Evolutionary conservation across 2,113 vertebrate species (phyloP), one percentile per base, ranked within the genome.

Genomic region (Chaetura pelagica): DNA sequence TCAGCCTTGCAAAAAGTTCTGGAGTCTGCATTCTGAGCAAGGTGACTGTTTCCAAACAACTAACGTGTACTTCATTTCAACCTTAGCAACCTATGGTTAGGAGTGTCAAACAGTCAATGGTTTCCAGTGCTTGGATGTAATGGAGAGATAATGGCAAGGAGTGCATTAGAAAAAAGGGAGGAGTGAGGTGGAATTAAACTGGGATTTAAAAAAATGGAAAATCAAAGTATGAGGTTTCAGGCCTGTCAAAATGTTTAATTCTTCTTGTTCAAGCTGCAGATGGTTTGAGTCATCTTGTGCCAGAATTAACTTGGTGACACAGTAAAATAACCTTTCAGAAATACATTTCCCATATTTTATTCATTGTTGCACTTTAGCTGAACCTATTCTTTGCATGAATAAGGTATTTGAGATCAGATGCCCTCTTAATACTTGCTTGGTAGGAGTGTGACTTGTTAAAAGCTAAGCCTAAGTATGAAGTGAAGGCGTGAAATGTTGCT

Each of bases 241-340:
- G 83, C 93, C 91, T 96, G 97, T 97, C 97, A 97, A 97, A 97
- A 96, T 90, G 91, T 97, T 97, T 94, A 96, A 96, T 97, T 96
- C 92, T 96, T 96, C 94, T 96, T 96, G 91, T 89, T 96, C 93
- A 96, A 95, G 94, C 93, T 96, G 93, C 97, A 97, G 95, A 97
- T 96, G 97, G 96, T 96, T 97, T 97, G 96, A 97, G 92, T 97
- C 97, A 97, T 96, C 93, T 95, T 96, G 84, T 97, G 96, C 97
- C 97, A 97, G 94, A 97, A 96, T 97, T 97, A 97, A 96, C 94
- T 97, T 96, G 89, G 97, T 97, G 96, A 96, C 96, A 97, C 92
- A 93, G 94, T 96, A 89, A 93, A 95, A 96, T 96, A 97, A 97
- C 97, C 96, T 97, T 97, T 97, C 94, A 96, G 94, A 97, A 96